Evolutionary conservation across 1,140 invertebrate genomes (phyloP).

Genomic region (Paracyclopina nana): DNA sequence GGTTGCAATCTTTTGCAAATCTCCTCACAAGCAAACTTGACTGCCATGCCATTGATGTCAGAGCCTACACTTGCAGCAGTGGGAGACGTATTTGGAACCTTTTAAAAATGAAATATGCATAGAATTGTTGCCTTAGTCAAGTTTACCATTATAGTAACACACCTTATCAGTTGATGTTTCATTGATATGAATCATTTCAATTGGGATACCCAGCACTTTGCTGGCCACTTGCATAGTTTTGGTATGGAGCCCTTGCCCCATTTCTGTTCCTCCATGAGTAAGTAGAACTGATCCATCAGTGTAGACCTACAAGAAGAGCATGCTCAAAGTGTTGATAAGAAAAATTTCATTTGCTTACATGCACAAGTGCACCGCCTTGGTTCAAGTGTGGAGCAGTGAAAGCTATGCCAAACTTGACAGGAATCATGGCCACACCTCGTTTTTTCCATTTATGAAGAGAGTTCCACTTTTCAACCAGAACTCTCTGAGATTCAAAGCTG

Average conservation of each 20-base stretch:
- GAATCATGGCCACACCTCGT: conserved; percentile 61
- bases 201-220: conserved; percentile 40
- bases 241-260: conserved; percentile 87
- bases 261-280: conserved; percentile 79
- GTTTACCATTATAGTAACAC: too few relatives aligned
- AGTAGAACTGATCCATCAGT: conserved; percentile 74
- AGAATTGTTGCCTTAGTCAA: too few relatives aligned
- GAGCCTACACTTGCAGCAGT: conserved; percentile 78
- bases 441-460: conserved; percentile 31
- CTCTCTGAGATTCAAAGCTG: conserved; percentile 38
- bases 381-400: conserved; percentile 61
- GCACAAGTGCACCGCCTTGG: conserved; percentile 68
- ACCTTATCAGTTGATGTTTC: conserved; percentile 80
- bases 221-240: conserved; percentile 58
- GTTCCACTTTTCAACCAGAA: conserved; percentile 46
- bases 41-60: conserved; percentile 86
- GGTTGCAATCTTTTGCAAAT: conserved; percentile 53
- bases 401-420: conserved; percentile 73
- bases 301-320: too few relatives aligned
- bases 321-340: too few relatives aligned
- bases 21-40: conserved; percentile 62
- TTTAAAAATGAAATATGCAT: too few relatives aligned
- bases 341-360: too few relatives aligned
- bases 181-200: conserved; percentile 56
- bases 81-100: conserved; percentile 78